Evolutionary conservation across 2,888 invertebrate species (phyloP), one percentile per base, ranked within the genome.

Genomic region (Aromia moschata): DNA sequence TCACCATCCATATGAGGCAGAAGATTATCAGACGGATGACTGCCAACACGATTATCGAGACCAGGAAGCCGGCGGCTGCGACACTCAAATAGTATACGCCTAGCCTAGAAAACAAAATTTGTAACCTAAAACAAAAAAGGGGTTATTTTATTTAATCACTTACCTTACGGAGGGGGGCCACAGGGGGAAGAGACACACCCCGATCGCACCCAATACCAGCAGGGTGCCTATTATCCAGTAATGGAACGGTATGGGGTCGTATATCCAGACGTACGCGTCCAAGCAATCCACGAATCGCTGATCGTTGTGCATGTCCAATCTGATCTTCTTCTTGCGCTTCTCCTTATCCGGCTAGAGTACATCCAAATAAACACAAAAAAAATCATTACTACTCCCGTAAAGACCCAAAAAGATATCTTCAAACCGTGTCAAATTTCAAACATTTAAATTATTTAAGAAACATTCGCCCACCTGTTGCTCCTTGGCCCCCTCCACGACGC

Each of bases 231-330:
- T 92, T 67, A 97, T 86, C 92, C 96, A 97, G 81, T 94, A 95
- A 82, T 94, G 91, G 79, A 93, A 88, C 36, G 96, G 96, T 78
- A 96, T 94, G 0, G 98, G 97, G 81, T 98, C 97, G 81, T 96
- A 98, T 64, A 98, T 92, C 98, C 98, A 98, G 16, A 98, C 97
- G 81, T 94, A 98, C 0, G 97, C 97, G 80, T 98, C 98, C 31
- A 91, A 86, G 12, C 93, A 92, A 82, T 99, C 98, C 1, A 94
- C 87, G 82, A 98, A 98, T 68, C 91, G 81, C 81, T 99, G 99
- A 62, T 96, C 93, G 75, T 94, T 87, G 80, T 98, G 98, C 94
- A 98, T 97, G 79, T 97, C 96, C n/a, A 99, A 83, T 38, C 96
- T 91, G 53, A 98, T 91, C 84, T 96, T 96, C 71, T 92, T 89